phyloP scores from a whole-genome alignment of 1,140 invertebrate species.

The Planococcus citri region DNA sequence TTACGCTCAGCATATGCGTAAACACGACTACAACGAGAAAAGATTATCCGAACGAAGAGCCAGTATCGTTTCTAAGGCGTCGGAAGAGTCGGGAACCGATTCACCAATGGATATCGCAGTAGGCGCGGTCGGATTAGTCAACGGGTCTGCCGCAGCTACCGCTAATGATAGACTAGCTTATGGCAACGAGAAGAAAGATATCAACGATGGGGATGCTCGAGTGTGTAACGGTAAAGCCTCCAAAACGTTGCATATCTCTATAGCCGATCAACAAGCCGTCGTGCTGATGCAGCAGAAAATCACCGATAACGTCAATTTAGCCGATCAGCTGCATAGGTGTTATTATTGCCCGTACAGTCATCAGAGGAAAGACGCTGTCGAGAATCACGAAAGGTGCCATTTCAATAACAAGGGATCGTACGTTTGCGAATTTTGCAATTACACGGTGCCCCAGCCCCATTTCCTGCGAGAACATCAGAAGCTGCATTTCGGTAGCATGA shows the following conservation, averaged over 20 bases:
- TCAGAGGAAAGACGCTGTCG: constrained; percentile 53
- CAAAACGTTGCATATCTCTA: constrained; percentile 38
- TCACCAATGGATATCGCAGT: too few relatives aligned
- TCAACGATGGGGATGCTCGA: background rate
- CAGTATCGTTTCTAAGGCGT: background rate
- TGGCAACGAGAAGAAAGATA: background rate
- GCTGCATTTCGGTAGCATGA: constrained; percentile 54
- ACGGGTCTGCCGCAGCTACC: background rate
- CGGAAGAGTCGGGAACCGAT: background rate
- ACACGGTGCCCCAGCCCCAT: constrained; percentile 60
- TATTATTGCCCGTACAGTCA: constrained; percentile 65
- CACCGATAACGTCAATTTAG: constrained; percentile 32
- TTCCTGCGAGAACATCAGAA: constrained; percentile 67
- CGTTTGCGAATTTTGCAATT: constrained; percentile 71
- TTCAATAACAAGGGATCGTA: constrained; percentile 43
- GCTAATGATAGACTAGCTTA: background rate
- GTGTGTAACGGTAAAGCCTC: constrained; percentile 30
- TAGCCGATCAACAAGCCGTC: constrained; percentile 41
- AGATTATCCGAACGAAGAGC: background rate
- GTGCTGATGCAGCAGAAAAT: constrained; percentile 37
- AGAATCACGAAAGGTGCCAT: constrained; percentile 62
- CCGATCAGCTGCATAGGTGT: constrained; percentile 41
- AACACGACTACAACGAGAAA: constrained; percentile 47
- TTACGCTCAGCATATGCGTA: constrained; percentile 62
- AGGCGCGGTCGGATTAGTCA: background rate